These are phyloP conservation scores for Thumatha senex DNA, from an alignment of 2,888 invertebrate species.

Conservation along the genomic window DNA sequence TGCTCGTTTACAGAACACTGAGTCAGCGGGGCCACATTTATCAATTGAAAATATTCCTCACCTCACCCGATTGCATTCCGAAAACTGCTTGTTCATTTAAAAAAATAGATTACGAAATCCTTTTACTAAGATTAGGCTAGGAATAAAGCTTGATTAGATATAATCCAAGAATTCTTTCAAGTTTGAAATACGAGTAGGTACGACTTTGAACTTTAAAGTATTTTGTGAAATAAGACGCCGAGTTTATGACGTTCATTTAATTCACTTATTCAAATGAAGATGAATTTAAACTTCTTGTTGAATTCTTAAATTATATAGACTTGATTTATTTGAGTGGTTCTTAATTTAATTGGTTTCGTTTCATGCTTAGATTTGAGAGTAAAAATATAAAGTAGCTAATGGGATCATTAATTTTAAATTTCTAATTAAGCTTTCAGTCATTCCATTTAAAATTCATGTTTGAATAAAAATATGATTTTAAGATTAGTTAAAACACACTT, in stretches of 20 bases:
- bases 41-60: no score
- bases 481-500: no score
- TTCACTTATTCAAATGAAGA: slow-evolving; percentile 43
- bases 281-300: slow-evolving; percentile 32
- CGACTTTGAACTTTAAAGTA: slow-evolving; percentile 30
- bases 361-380: not conserved
- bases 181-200: slow-evolving; percentile 8
- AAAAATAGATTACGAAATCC: slow-evolving; percentile 15
- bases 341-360: slow-evolving; percentile 27
- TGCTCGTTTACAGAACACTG: no score
- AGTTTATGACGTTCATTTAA: slow-evolving; percentile 41
- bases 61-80: slow-evolving; percentile 2
- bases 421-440: no score
- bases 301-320: slow-evolving; percentile 34
- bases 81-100: not conserved
- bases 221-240: slow-evolving; percentile 34
- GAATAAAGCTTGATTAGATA: slow-evolving; percentile 28
- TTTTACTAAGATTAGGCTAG: slow-evolving; percentile 7
- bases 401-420: no score
- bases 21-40: no score
- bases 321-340: slow-evolving; percentile 36
- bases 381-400: not conserved
- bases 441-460: no score
- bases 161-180: slow-evolving; percentile 32
- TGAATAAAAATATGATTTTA: no score